Evolutionary conservation across 1,140 invertebrate species (phyloP).

Genomic region (Tenebrio molitor): DNA sequence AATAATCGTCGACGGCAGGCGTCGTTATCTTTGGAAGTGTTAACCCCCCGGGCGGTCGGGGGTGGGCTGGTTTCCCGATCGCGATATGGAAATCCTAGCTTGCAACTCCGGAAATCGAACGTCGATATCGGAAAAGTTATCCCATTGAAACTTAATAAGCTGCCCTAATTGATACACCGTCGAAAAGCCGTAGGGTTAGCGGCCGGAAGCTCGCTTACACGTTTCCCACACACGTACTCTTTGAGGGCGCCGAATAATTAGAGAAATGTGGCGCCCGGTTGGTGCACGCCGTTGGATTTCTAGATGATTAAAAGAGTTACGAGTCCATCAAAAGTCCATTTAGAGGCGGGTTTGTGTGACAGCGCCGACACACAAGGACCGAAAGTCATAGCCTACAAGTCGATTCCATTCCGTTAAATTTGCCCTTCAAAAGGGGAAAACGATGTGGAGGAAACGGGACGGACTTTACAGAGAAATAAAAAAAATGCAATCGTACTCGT

Average conservation of each 20-base stretch:
- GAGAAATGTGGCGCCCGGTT: conserved; percentile 6
- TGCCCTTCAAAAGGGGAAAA: too few relatives aligned
- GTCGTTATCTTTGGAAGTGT: conserved; percentile 8
- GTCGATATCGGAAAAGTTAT: conserved; percentile 11
- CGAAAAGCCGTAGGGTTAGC: conserved; percentile 6
- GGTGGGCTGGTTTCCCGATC: background rate
- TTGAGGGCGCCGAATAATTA: conserved; percentile 22
- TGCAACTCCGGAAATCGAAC: conserved; percentile 9
- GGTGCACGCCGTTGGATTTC: background rate
- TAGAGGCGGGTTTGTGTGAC: background rate
- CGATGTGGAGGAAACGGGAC: too few relatives aligned
- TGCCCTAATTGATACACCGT: conserved; percentile 6
- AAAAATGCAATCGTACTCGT: too few relatives aligned
- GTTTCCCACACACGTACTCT: conserved; percentile 22
- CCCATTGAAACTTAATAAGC: conserved; percentile 13
- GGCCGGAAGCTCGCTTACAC: background rate
- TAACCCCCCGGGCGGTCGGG: background rate
- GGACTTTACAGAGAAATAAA: too few relatives aligned
- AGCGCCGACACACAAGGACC: background rate
- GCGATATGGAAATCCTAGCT: conserved; percentile 18
- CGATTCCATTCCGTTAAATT: conserved; percentile 3
- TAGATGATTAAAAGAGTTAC: conserved; percentile 11
- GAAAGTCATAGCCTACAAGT: background rate
- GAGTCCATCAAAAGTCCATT: conserved; percentile 2
- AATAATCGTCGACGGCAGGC: conserved; percentile 12